Conservation (phyloP, 2,797 vertebrate species). For the Triplophysa yarkandensis region DNA sequence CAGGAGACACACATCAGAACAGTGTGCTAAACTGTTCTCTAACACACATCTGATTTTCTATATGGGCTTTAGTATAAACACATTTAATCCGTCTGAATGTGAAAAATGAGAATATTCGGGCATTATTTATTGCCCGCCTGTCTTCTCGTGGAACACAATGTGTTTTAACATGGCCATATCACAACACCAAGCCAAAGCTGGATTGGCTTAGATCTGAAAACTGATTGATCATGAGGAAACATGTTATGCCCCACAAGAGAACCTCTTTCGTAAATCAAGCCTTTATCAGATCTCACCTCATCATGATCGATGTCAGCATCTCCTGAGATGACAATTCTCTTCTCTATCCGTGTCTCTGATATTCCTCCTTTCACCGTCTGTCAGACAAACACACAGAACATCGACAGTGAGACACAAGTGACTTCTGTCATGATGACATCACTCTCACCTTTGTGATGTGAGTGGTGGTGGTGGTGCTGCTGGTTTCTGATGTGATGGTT, state of each 20-base stretch:
- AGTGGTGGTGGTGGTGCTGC: slow-evolving; percentile 90
- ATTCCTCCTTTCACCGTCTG: slow-evolving; percentile 93
- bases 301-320: slow-evolving; percentile 94
- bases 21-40: too few relatives aligned
- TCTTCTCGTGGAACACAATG: neutral
- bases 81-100: too few relatives aligned
- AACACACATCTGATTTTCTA: neutral
- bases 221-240: neutral
- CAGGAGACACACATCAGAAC: slow-evolving; percentile 22
- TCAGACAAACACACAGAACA: slow-evolving; percentile 27
- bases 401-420: neutral
- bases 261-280: neutral
- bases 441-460: slow-evolving; percentile 79
- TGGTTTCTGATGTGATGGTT: slow-evolving; percentile 90
- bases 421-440: neutral
- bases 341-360: slow-evolving; percentile 95
- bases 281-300: slow-evolving; percentile 78
- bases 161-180: neutral
- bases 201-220: neutral
- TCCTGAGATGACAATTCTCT: slow-evolving; percentile 96
- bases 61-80: too few relatives aligned
- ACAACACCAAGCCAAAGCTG: too few relatives aligned
- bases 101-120: neutral
- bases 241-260: neutral
- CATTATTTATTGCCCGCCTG: too few relatives aligned